These are phyloP conservation scores for Malthinus flaveolus DNA, from an alignment of 2,888 invertebrate species.

Conservation along the genomic window DNA sequence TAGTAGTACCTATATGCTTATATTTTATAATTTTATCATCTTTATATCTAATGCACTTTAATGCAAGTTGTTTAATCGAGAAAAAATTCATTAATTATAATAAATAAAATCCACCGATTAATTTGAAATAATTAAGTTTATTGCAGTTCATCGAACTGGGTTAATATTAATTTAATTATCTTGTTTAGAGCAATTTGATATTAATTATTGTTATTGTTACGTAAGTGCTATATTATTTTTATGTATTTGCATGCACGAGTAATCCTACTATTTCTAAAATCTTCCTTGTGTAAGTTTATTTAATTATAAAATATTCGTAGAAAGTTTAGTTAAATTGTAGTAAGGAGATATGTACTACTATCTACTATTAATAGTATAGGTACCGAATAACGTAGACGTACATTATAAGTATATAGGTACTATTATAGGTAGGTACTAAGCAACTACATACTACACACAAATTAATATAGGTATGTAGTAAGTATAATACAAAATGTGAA, in stretches of 20 bases:
- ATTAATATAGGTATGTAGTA: too few species aligned
- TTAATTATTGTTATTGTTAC: conserved; percentile 45
- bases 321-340: background rate
- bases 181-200: conserved; percentile 35
- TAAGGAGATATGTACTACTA: background rate
- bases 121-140: conserved; percentile 35
- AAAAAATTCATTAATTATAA: conserved; percentile 24
- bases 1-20: conserved; percentile 50
- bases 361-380: background rate
- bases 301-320: too few species aligned
- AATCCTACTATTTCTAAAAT: conserved; percentile 32
- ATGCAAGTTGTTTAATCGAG: conserved; percentile 2
- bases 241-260: conserved; percentile 46
- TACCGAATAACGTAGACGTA: too few species aligned
- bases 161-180: conserved; percentile 42
- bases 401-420: too few species aligned
- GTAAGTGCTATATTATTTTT: conserved; percentile 37
- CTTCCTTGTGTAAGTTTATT: background rate
- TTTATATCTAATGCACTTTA: background rate
- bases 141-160: conserved; percentile 44
- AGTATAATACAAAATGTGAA: too few species aligned
- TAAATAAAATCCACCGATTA: conserved; percentile 24
- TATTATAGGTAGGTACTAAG: too few species aligned
- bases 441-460: too few species aligned
- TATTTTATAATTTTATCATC: conserved; percentile 23